Evolutionary conservation across 2,113 vertebrate genomes (phyloP), one percentile per base, ranked within the genome.

Genomic region (Columbina picui): DNA sequence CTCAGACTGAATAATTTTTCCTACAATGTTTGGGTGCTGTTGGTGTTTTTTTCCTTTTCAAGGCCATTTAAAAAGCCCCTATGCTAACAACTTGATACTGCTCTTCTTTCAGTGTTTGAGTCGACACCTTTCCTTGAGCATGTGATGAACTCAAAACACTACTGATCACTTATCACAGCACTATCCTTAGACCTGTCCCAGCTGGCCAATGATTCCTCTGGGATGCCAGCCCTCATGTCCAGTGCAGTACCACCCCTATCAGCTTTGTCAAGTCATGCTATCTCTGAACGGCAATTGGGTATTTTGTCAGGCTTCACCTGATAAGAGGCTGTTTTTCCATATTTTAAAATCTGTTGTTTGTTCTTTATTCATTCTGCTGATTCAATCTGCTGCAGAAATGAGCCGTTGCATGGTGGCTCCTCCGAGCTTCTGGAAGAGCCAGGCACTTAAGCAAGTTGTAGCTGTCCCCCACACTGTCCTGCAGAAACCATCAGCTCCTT

Each of bases 291-390:
- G 49, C 38, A 49, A 41, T 59, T 25, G 84, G 47, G 25, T 80
- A n/a, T 80, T 78, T 85, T 87, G 43, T 78, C 59, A 87, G 60
- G 39, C 39, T 92, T 85, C 32, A 68, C 43, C 32, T 27, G 11
- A 90, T 39, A 76, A 61, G 19, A 88, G 49, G 3, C 29, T 78
- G 57, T 29, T 82, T 84, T 85, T 53, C 61, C 3, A 1, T 92
- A 76, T 81, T 92, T 71, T 63, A 29, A 92, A 92, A 45, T 21
- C 26, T 1, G 0, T 32, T 63, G 32, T 69, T 94, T 94, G 32
- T n/a, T 93, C 83, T 89, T 76, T 49, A 50, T 82, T 87, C 45
- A 73, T 96, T 68, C 61, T 53, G 18, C n/a, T 83, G 93, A 94
- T 85, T 64, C 25, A 45, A 87, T 85, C 61, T 85, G 41, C 25